Conservation (phyloP, 1,140 invertebrate genomes). For the Penaeus chinensis region DNA sequence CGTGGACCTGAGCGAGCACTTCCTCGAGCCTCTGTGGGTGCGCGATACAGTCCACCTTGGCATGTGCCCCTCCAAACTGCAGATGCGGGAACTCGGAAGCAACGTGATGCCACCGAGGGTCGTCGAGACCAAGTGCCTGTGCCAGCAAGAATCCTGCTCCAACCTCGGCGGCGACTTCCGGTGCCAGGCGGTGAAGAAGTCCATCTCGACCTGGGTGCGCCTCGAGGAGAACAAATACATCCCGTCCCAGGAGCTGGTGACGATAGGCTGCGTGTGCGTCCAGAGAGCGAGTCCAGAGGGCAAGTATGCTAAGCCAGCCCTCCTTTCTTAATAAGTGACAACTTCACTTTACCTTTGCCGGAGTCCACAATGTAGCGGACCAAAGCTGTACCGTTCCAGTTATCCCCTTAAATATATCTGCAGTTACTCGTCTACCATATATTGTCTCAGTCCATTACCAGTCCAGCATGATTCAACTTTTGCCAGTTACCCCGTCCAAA, state of each 20-base stretch:
- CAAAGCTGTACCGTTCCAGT: too few relatives aligned
- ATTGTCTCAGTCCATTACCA: too few relatives aligned
- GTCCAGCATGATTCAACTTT: too few relatives aligned
- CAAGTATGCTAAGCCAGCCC: not conserved
- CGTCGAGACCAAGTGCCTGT: conserved; percentile 55
- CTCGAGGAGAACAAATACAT: conserved; percentile 19
- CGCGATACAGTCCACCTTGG: conserved; percentile 34
- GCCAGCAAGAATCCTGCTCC: conserved; percentile 46
- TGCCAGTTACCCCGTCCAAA: too few relatives aligned
- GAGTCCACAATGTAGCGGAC: too few relatives aligned
- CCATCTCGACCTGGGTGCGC: conserved; percentile 45
- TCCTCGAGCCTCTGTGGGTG: conserved; percentile 47
- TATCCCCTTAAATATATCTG: too few relatives aligned
- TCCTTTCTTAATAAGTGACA: not conserved
- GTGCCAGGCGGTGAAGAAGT: conserved; percentile 43
- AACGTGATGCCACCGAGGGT: conserved; percentile 46
- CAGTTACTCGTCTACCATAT: too few relatives aligned
- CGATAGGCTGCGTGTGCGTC: conserved; percentile 49
- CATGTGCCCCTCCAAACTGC: conserved; percentile 57
- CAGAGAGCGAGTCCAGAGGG: conserved; percentile 25
- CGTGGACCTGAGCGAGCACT: conserved; percentile 32
- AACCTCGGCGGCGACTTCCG: conserved; percentile 45
- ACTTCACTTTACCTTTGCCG: too few relatives aligned
- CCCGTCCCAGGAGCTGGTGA: conserved; percentile 36
- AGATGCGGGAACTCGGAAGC: conserved; percentile 34